These are phyloP conservation scores for Blastomussa wellsi DNA, from an alignment of 92 coral and sea anemone species.

Conservation along the genomic window DNA sequence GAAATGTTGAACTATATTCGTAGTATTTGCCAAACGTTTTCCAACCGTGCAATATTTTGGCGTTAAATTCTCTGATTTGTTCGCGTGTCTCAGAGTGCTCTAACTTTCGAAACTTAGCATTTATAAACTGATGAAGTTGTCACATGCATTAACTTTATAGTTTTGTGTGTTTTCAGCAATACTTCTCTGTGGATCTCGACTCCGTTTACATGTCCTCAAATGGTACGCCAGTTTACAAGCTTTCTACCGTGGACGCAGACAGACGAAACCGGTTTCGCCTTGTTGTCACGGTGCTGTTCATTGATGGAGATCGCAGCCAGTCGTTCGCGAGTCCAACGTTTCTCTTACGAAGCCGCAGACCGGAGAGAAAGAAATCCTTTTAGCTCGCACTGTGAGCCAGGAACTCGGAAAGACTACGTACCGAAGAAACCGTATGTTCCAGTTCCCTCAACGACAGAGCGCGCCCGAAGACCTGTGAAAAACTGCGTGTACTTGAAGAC, in stretches of 20 bases:
- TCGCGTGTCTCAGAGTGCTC: too few species aligned
- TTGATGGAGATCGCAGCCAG: conserved; percentile 75
- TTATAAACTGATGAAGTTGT: background rate
- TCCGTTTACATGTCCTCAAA: conserved; percentile 74
- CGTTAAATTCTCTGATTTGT: too few species aligned
- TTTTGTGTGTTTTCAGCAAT: conserved; percentile 56
- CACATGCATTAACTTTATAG: background rate
- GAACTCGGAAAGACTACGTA: background rate
- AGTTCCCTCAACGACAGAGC: background rate
- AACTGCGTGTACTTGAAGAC: background rate
- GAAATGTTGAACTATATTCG: too few species aligned
- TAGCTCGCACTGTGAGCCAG: background rate
- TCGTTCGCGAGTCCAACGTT: conserved; percentile 82
- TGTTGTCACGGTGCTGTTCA: conserved; percentile 70
- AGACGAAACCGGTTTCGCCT: conserved; percentile 88
- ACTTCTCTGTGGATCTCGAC: conserved; percentile 88
- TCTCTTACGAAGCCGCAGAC: conserved; percentile 82
- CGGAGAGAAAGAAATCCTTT: conserved; percentile 40
- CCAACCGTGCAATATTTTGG: too few species aligned
- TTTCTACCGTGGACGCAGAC: conserved; percentile 91
- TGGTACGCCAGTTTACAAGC: conserved; percentile 94
- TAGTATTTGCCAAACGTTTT: too few species aligned
- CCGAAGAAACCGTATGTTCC: background rate
- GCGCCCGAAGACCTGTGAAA: background rate
- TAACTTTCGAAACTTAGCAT: background rate